phyloP scores from a whole-genome alignment of 2,797 vertebrate species.

The Chaenodraco wilsoni region DNA sequence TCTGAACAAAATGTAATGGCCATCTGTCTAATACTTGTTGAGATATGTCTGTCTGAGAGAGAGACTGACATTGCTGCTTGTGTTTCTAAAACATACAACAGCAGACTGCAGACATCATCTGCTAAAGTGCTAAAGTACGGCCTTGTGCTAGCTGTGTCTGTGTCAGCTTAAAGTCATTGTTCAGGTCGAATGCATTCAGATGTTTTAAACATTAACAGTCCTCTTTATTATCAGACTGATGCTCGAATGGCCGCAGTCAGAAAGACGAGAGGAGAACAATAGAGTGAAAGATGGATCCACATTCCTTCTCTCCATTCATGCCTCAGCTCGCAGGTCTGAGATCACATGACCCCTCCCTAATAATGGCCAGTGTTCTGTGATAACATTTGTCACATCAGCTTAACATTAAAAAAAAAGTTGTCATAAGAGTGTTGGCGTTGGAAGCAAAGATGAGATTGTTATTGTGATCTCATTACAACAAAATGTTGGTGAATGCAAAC shows the following conservation, averaged over 20 bases:
- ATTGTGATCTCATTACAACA: neutral
- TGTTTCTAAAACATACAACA: neutral
- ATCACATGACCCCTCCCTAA: conserved; percentile 47
- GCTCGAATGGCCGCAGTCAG: conserved; percentile 23
- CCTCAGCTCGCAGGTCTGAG: conserved; percentile 44
- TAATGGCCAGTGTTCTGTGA: neutral
- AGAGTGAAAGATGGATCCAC: conserved; percentile 51
- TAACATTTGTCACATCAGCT: conserved; percentile 5
- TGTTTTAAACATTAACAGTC: conserved; percentile 47
- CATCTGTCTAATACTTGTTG: neutral
- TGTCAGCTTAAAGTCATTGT: conserved; percentile 52
- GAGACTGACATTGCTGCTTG: neutral
- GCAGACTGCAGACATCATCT: conserved; percentile 16
- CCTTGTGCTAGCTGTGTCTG: conserved; percentile 19
- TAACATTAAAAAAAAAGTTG: neutral
- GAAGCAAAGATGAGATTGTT: neutral
- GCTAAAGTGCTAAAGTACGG: conserved; percentile 10
- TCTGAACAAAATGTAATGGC: neutral
- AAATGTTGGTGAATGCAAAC: neutral
- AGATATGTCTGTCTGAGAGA: conserved; percentile 3
- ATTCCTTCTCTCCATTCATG: conserved; percentile 67
- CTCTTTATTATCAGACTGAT: conserved; percentile 41
- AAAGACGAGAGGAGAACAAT: conserved; percentile 48
- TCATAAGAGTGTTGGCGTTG: neutral
- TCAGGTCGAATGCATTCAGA: conserved; percentile 32